Evolutionary conservation across 2,888 invertebrate genomes (phyloP).

Genomic region (Nysson spinosus): DNA sequence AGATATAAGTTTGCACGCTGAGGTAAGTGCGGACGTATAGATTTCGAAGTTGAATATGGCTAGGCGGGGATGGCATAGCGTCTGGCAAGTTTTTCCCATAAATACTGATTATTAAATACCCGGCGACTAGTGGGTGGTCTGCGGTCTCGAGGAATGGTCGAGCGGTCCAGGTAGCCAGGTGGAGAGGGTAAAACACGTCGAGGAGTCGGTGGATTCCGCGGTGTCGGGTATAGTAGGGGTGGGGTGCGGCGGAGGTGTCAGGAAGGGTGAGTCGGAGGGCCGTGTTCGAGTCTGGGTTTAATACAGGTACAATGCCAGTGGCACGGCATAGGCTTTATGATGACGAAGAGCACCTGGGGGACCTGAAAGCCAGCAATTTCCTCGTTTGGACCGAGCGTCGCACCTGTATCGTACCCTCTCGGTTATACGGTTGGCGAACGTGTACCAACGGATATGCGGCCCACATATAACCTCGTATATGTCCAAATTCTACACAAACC

Average conservation of each 20-base stretch:
- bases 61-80: conserved; percentile 15
- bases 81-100: conserved; percentile 73
- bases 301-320: conserved; percentile 72
- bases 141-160: conserved; percentile 51
- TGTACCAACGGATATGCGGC: not conserved
- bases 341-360: conserved; percentile 77
- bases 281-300: conserved; percentile 71
- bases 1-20: too few species aligned
- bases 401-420: conserved; percentile 67
- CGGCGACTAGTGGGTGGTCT: conserved; percentile 43
- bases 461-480: too few species aligned
- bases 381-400: conserved; percentile 63
- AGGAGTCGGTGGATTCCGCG: conserved; percentile 12
- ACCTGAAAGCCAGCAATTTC: conserved; percentile 74
- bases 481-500: too few species aligned
- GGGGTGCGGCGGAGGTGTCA: conserved; percentile 3
- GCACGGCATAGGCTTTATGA: conserved; percentile 76
- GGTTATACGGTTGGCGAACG: too few species aligned
- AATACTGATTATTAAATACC: conserved; percentile 73
- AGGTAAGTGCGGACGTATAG: conserved; percentile 23
- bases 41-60: conserved; percentile 35
- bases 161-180: conserved; percentile 20
- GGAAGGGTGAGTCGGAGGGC: conserved; percentile 51
- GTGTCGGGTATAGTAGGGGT: conserved; percentile 21
- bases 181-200: conserved; percentile 31